phyloP scores from a whole-genome alignment of 2,888 invertebrate genomes.

The Drosophila greeni region DNA sequence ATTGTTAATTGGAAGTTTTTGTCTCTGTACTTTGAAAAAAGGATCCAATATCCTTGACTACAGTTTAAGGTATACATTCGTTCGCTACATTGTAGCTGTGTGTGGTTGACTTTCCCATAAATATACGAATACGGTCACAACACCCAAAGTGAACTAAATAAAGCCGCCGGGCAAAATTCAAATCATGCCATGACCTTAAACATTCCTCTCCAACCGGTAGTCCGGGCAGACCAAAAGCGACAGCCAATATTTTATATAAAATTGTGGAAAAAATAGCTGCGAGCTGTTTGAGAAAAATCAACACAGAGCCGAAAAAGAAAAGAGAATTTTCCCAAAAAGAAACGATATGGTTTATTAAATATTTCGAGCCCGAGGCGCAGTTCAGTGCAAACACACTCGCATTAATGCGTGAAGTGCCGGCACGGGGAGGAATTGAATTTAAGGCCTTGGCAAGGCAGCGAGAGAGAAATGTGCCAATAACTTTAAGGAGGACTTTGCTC shows the following conservation, averaged over 20 bases:
- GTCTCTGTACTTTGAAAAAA: neutral
- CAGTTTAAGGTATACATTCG: neutral
- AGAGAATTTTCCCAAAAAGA: slow-evolving; percentile 38
- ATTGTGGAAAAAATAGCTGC: slow-evolving; percentile 57
- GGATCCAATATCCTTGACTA: neutral
- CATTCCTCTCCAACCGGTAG: slow-evolving; percentile 3
- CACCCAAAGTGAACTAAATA: slow-evolving; percentile 11
- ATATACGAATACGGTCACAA: slow-evolving; percentile 6
- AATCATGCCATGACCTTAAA: slow-evolving; percentile 61
- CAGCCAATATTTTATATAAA: slow-evolving; percentile 60
- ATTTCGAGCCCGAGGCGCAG: slow-evolving; percentile 54
- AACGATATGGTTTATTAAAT: slow-evolving; percentile 66
- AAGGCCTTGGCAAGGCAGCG: slow-evolving; percentile 1
- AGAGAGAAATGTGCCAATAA: slow-evolving; percentile 2
- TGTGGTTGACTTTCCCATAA: slow-evolving; percentile 1
- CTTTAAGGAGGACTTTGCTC: neutral
- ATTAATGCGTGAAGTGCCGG: slow-evolving; percentile 9
- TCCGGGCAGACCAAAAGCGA: slow-evolving; percentile 29
- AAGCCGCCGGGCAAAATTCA: slow-evolving; percentile 38
- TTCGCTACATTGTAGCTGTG: neutral
- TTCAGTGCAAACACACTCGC: slow-evolving; percentile 48
- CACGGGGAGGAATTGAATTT: slow-evolving; percentile 6
- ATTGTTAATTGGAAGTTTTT: neutral
- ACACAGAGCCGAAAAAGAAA: slow-evolving; percentile 44
- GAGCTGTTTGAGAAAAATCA: slow-evolving; percentile 62